phyloP scores from a whole-genome alignment of 2,888 invertebrate species.

The Diaperis boleti region DNA sequence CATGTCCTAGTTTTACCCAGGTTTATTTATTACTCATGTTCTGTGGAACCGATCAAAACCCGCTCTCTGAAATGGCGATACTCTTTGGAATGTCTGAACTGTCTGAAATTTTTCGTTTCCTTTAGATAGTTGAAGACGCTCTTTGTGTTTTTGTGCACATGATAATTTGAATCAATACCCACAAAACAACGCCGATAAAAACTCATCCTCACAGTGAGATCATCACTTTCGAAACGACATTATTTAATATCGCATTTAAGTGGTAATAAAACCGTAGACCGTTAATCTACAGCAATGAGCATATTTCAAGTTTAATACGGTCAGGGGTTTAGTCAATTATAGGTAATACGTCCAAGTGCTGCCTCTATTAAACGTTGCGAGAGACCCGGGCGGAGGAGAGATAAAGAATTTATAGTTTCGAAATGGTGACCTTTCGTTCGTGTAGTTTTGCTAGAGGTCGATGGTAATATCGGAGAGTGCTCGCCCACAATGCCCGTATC shows the following conservation, averaged over 20 bases:
- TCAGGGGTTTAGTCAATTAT: conserved; percentile 28
- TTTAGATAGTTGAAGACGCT: too few relatives aligned
- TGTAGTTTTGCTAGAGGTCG: background rate
- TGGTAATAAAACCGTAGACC: conserved; percentile 19
- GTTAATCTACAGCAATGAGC: conserved; percentile 24
- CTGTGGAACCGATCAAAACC: too few relatives aligned
- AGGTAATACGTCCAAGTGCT: conserved; percentile 20
- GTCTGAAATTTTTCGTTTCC: background rate
- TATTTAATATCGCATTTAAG: conserved; percentile 13
- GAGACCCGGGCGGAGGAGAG: background rate
- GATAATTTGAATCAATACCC: too few relatives aligned
- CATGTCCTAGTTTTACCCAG: too few relatives aligned
- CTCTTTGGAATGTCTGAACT: background rate
- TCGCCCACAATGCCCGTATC: too few relatives aligned
- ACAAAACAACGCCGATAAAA: background rate
- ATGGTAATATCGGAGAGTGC: background rate
- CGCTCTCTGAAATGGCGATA: background rate
- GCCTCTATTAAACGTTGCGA: conserved; percentile 6
- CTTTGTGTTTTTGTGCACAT: too few relatives aligned
- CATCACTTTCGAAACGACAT: conserved; percentile 2
- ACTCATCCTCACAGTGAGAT: conserved; percentile 1
- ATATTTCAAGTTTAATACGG: conserved; percentile 14
- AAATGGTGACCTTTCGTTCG: conserved; percentile 6
- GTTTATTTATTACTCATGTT: too few relatives aligned
- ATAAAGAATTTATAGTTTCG: conserved; percentile 8